phyloP scores from a whole-genome alignment of 2,797 vertebrate species.

The Galagoides demidoff region DNA sequence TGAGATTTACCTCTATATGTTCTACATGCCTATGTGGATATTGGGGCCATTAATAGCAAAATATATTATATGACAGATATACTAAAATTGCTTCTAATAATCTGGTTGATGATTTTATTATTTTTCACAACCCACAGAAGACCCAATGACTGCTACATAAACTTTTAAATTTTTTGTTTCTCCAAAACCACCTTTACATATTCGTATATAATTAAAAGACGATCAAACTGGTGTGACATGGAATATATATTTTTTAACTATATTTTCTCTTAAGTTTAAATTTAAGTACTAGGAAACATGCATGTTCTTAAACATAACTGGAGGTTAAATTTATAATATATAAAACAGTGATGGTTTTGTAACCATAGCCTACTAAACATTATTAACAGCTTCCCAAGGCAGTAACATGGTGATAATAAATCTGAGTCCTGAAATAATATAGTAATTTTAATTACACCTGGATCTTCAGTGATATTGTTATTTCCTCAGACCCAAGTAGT shows the following conservation, averaged over 20 bases:
- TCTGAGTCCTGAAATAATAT: background rate
- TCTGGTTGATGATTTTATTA: background rate
- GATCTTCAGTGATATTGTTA: background rate
- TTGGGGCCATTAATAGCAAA: background rate
- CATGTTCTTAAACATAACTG: background rate
- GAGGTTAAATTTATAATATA: background rate
- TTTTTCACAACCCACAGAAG: background rate
- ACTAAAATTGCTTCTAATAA: background rate
- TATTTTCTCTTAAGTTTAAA: background rate
- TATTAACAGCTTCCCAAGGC: background rate
- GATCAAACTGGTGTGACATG: background rate
- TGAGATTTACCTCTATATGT: too few relatives aligned
- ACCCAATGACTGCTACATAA: background rate
- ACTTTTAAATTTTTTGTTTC: background rate
- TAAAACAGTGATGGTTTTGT: conserved; percentile 28
- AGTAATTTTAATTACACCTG: background rate
- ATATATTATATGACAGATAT: background rate
- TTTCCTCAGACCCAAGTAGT: background rate
- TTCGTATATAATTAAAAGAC: background rate
- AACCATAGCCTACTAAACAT: background rate
- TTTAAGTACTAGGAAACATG: background rate
- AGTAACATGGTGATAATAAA: background rate
- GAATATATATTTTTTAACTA: background rate
- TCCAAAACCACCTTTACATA: background rate
- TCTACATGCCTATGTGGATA: background rate